Conservation (phyloP, 2,888 invertebrate species). For the Hypomecis atomaria region DNA sequence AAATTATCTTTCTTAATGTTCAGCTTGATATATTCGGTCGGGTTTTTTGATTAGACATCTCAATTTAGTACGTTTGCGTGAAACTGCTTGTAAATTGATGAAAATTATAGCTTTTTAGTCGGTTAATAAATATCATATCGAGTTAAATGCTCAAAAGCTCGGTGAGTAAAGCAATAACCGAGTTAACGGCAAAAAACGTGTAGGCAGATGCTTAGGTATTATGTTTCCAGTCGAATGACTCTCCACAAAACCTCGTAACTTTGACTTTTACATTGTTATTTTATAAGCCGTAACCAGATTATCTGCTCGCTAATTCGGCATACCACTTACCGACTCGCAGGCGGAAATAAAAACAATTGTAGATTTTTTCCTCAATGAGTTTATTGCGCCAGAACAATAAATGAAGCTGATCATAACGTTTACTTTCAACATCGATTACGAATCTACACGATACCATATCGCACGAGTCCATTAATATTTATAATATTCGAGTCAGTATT, state of each 20-base stretch:
- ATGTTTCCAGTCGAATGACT: conserved; percentile 59
- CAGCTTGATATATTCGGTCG: conserved; percentile 37
- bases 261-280: conserved; percentile 48
- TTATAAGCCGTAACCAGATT: conserved; percentile 60
- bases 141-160: conserved; percentile 41
- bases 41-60: conserved; percentile 38
- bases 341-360: conserved; percentile 75
- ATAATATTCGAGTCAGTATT: conserved; percentile 79
- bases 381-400: conserved; percentile 84
- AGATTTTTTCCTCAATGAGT: conserved; percentile 78
- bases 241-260: conserved; percentile 51
- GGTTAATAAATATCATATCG: conserved; percentile 44
- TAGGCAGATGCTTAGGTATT: conserved; percentile 44
- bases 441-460: conserved; percentile 79
- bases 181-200: conserved; percentile 47
- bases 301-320: conserved; percentile 57
- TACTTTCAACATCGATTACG: conserved; percentile 85
- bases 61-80: conserved; percentile 32
- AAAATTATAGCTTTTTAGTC: conserved; percentile 41
- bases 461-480: conserved; percentile 77
- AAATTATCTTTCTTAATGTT: conserved; percentile 51
- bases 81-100: conserved; percentile 41
- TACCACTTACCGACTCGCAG: conserved; percentile 53
- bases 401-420: conserved; percentile 84
- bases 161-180: conserved; percentile 43